Evolutionary conservation across 2,888 invertebrate species (phyloP).

Genomic region (Conomelus anceps): DNA sequence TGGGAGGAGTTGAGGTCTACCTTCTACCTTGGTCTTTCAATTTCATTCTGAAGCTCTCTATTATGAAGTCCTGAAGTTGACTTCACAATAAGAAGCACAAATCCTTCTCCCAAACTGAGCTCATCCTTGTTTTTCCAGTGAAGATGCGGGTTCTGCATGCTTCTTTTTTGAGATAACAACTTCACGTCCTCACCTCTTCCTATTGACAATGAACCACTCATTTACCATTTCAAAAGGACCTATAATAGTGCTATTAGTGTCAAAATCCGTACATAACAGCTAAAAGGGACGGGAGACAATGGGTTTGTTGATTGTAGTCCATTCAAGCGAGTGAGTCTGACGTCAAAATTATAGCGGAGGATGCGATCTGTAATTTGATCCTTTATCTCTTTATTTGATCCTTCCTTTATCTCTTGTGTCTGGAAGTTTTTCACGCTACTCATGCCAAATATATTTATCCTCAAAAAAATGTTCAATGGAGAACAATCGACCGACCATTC

Average conservation of each 20-base stretch:
- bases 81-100: no score
- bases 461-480: background rate
- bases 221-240: background rate
- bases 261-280: background rate
- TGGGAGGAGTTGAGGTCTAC: no score
- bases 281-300: background rate
- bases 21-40: no score
- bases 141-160: background rate
- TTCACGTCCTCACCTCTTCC: background rate
- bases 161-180: background rate
- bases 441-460: background rate
- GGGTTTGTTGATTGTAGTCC: background rate
- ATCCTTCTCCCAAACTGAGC: no score
- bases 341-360: background rate
- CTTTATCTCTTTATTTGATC: no score
- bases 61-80: no score
- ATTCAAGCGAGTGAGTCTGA: background rate
- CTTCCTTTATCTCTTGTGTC: background rate
- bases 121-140: background rate
- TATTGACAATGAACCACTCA: background rate
- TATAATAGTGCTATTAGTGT: background rate
- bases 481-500: background rate
- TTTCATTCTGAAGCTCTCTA: no score
- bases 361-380: background rate
- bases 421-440: background rate